A percentile compares a stretch with the other conserved stretches of the same genome.
These are phyloP conservation scores for Sphaerophoria taeniata DNA, from an alignment of 2,888 invertebrate species.

Conservation along the genomic window DNA sequence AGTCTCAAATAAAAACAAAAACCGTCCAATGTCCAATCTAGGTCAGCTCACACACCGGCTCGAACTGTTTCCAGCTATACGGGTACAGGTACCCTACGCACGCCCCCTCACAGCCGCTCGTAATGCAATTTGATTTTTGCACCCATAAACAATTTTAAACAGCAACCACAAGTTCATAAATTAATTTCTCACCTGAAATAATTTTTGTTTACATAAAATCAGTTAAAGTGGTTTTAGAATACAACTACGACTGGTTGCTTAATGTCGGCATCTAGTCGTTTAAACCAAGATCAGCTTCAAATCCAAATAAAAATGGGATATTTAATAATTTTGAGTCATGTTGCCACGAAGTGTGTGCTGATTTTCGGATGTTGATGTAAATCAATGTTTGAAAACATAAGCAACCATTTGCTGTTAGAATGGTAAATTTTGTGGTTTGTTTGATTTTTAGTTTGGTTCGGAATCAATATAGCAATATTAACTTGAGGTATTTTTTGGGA, in stretches of 20 bases:
- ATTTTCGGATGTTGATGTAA: constrained; percentile 40
- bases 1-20: constrained; percentile 53
- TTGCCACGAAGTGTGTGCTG: constrained; percentile 48
- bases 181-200: constrained; percentile 69
- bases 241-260: constrained; percentile 31
- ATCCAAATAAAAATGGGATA: constrained; percentile 23
- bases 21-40: constrained; percentile 37
- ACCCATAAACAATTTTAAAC: constrained; percentile 22
- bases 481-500: constrained; percentile 14
- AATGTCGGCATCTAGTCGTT: not conserved
- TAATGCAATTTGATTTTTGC: constrained; percentile 60
- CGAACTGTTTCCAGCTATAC: constrained; percentile 2
- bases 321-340: constrained; percentile 60
- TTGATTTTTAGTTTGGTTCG: not conserved
- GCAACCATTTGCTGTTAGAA: constrained; percentile 10
- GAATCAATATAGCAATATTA: not conserved
- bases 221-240: constrained; percentile 69
- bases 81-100: too few relatives aligned
- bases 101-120: constrained; percentile 28
- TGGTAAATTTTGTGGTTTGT: constrained; percentile 47
- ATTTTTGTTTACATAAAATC: constrained; percentile 59
- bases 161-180: constrained; percentile 70
- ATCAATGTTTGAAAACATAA: constrained; percentile 53
- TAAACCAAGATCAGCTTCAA: too few relatives aligned
- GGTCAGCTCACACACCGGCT: constrained; percentile 16